Evolutionary conservation across 2,113 vertebrate genomes (phyloP).

Genomic region (Etia nguti): DNA sequence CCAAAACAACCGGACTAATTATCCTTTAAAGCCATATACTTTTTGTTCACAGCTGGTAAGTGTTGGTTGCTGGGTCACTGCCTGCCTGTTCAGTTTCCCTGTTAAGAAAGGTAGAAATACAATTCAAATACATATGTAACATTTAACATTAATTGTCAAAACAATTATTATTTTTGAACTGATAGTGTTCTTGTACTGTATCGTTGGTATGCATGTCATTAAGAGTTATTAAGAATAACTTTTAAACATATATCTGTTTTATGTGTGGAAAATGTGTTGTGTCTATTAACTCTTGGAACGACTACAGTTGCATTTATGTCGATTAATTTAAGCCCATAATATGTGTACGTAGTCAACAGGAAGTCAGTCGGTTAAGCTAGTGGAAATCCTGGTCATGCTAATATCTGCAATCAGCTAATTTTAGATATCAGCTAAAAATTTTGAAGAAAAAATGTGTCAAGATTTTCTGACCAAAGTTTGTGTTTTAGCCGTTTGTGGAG

Average conservation of each 20-base stretch:
- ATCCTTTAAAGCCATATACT: neutral
- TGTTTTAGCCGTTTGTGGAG: neutral
- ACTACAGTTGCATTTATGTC: neutral
- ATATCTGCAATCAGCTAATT: neutral
- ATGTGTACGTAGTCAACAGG: neutral
- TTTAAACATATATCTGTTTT: neutral
- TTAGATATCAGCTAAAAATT: neutral
- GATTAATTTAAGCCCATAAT: neutral
- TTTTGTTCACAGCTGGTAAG: neutral
- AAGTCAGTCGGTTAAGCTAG: neutral
- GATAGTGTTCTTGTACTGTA: neutral
- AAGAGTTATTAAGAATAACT: neutral
- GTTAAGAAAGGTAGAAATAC: neutral
- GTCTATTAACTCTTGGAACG: neutral
- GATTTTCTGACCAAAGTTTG: neutral
- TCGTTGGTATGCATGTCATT: neutral
- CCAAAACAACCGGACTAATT: neutral
- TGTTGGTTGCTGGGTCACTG: neutral
- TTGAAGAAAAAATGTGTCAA: neutral
- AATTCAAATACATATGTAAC: neutral
- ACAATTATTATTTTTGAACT: neutral
- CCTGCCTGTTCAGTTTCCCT: neutral
- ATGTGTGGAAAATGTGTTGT: neutral
- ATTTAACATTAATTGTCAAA: neutral
- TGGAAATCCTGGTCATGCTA: neutral